A percentile compares a stretch with the other conserved stretches of the same genome.
Conservation (phyloP, 2,888 invertebrate genomes). For the Diaprepes abbreviatus region DNA sequence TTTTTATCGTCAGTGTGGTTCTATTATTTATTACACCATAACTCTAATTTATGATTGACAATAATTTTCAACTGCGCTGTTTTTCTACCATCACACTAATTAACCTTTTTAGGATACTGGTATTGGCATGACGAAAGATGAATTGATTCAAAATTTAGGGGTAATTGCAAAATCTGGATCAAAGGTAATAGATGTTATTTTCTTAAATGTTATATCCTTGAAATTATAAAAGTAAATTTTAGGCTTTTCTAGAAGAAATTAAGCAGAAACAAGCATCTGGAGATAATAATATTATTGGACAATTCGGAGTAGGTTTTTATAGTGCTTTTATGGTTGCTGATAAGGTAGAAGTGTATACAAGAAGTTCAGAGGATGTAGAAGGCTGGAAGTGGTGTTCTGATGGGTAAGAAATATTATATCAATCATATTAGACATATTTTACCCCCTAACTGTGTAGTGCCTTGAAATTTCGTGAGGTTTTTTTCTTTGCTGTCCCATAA, state of each 20-base stretch:
- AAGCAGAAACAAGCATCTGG: constrained; percentile 75
- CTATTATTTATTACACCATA: too few relatives aligned
- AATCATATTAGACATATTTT: too few relatives aligned
- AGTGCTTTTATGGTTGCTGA: constrained; percentile 98
- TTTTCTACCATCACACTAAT: too few relatives aligned
- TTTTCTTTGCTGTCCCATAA: too few relatives aligned
- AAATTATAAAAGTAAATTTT: constrained; percentile 8
- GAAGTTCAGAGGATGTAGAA: constrained; percentile 76
- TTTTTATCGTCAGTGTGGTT: too few relatives aligned
- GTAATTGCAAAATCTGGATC: constrained; percentile 97
- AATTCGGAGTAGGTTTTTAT: constrained; percentile 99
- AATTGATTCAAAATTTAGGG: constrained; percentile 91
- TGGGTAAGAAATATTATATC: constrained; percentile 81
- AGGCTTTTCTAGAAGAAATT: constrained; percentile 89
- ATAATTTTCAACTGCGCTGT: too few relatives aligned
- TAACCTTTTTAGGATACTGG: constrained; percentile 88
- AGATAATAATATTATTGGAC: constrained; percentile 89
- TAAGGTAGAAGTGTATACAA: constrained; percentile 92
- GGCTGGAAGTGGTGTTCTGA: constrained; percentile 93
- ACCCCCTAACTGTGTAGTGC: too few relatives aligned
- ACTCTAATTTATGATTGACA: too few relatives aligned
- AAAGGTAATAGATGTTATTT: constrained; percentile 71
- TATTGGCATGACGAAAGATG: constrained; percentile 95
- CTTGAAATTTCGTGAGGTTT: too few relatives aligned
- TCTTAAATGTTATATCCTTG: background rate